phyloP scores from a whole-genome alignment of 2,113 vertebrate genomes.

The Casuarius casuarius region DNA sequence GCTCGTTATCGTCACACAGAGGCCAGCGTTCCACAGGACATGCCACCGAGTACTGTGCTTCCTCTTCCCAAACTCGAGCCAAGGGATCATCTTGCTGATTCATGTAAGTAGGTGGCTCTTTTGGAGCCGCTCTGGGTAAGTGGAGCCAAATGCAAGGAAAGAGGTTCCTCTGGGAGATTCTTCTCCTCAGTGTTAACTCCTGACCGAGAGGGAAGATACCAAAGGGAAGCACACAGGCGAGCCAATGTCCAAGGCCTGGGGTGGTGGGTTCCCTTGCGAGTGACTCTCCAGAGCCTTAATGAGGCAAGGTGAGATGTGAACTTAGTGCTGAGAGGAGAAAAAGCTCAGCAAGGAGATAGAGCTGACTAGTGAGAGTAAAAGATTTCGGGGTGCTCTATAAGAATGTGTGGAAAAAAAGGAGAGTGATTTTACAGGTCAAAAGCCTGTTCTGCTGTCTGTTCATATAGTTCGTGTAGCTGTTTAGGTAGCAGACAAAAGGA shows the following conservation, averaged over 20 bases:
- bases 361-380: background rate
- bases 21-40: background rate
- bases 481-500: background rate
- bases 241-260: background rate
- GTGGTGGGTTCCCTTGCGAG: too few species aligned
- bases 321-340: background rate
- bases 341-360: background rate
- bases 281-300: background rate
- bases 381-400: background rate
- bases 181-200: background rate
- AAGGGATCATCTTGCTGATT: rapidly evolving
- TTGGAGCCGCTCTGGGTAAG: background rate
- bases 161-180: background rate
- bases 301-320: background rate
- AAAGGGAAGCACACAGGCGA: background rate
- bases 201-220: background rate
- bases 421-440: background rate
- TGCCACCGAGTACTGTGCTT: background rate
- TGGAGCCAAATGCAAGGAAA: background rate
- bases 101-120: background rate
- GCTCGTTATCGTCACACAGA: rapidly evolving
- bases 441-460: background rate
- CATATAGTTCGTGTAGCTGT: background rate
- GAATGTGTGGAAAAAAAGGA: background rate
- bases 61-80: background rate